A percentile compares a stretch with the other conserved stretches of the same genome.
phyloP scores from a whole-genome alignment of 2,888 invertebrate genomes.

The Plagiodera versicolora region DNA sequence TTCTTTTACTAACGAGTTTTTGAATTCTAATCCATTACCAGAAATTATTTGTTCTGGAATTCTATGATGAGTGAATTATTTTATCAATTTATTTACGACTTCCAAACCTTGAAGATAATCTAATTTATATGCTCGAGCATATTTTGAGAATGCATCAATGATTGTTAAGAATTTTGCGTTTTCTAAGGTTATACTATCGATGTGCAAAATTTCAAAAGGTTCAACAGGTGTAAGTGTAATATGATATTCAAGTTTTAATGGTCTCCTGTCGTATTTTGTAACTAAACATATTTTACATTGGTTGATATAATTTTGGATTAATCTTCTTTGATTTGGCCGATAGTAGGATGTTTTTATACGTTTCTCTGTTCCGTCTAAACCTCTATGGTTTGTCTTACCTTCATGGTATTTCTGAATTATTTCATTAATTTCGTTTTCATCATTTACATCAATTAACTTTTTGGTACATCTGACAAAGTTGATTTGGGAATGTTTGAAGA shows the following conservation, averaged over 20 bases:
- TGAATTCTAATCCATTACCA: slow-evolving; percentile 33
- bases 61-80: slow-evolving; percentile 27
- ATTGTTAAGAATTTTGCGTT: slow-evolving; percentile 31
- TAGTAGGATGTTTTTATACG: too few species aligned
- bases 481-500: too few species aligned
- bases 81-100: too few species aligned
- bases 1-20: slow-evolving; percentile 26
- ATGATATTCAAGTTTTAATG: slow-evolving; percentile 19
- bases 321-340: too few species aligned
- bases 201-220: slow-evolving; percentile 27
- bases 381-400: too few species aligned
- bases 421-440: too few species aligned
- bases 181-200: too few species aligned
- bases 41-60: slow-evolving; percentile 28
- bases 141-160: slow-evolving; percentile 34
- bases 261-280: slow-evolving; percentile 29
- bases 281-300: slow-evolving; percentile 22
- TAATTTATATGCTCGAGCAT: slow-evolving; percentile 25
- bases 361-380: too few species aligned
- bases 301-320: too few species aligned
- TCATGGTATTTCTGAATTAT: too few species aligned
- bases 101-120: slow-evolving; percentile 15
- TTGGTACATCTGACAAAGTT: too few species aligned
- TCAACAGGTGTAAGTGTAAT: slow-evolving; percentile 22
- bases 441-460: too few species aligned